Conservation (phyloP, 2,888 invertebrate genomes). For the Folsomia manolachei region DNA sequence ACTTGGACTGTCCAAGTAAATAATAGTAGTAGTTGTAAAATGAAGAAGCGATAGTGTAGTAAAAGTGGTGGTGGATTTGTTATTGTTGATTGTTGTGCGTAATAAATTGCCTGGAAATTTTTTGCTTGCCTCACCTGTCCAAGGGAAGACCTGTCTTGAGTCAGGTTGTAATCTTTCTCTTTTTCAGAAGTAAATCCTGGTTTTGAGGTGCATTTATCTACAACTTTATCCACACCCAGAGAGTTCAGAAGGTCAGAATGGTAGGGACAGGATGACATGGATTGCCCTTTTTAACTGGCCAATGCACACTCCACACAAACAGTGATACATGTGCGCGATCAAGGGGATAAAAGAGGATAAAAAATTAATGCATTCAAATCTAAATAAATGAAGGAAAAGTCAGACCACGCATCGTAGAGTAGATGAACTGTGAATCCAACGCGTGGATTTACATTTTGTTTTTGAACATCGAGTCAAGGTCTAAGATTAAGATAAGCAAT, state of each 20-base stretch:
- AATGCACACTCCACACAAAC: not conserved
- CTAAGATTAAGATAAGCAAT: not conserved
- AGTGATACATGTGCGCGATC: not conserved
- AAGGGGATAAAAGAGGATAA: not conserved
- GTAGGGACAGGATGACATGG: too few relatives aligned
- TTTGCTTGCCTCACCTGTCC: constrained; percentile 9
- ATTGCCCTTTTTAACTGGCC: not conserved
- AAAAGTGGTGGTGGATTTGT: constrained; percentile 9
- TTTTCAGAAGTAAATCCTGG: not conserved
- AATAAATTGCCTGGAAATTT: constrained; percentile 19
- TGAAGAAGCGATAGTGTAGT: not conserved
- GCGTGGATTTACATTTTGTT: not conserved
- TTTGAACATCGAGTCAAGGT: not conserved
- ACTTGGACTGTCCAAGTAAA: too few relatives aligned
- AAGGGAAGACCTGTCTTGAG: not conserved
- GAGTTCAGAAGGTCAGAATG: too few relatives aligned
- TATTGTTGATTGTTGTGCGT: not conserved
- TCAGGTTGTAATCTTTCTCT: too few relatives aligned
- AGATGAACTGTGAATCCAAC: not conserved
- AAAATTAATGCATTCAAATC: not conserved
- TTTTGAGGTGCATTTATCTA: not conserved
- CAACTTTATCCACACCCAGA: too few relatives aligned
- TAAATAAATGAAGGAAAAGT: not conserved
- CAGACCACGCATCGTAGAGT: too few relatives aligned
- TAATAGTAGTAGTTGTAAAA: constrained; percentile 1